phyloP scores from a whole-genome alignment of 2,888 invertebrate genomes.

The Pyrochroa serraticornis region DNA sequence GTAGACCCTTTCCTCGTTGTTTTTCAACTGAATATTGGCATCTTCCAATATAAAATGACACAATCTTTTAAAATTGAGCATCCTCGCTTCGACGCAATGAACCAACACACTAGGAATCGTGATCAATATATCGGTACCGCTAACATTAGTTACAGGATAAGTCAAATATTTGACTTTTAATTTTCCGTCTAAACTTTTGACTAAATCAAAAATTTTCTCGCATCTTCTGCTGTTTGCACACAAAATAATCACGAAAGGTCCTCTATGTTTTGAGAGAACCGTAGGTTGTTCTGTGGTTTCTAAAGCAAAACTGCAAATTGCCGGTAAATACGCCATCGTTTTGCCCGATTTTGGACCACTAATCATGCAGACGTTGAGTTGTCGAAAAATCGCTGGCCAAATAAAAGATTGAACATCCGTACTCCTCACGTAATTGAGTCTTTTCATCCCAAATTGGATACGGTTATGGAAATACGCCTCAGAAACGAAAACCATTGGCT shows the following conservation, averaged over 20 bases:
- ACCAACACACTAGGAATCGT: conserved; percentile 68
- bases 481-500: conserved; percentile 35
- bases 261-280: conserved; percentile 53
- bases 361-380: conserved; percentile 69
- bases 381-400: conserved; percentile 73
- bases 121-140: conserved; percentile 66
- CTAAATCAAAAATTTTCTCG: conserved; percentile 58
- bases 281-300: conserved; percentile 57
- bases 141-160: conserved; percentile 48
- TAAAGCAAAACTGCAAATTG: conserved; percentile 67
- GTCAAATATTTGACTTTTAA: conserved; percentile 58
- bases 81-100: conserved; percentile 58
- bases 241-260: conserved; percentile 71
- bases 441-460: conserved; percentile 40
- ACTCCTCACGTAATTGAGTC: conserved; percentile 46
- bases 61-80: conserved; percentile 67
- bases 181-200: conserved; percentile 32
- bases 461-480: conserved; percentile 42
- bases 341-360: conserved; percentile 68
- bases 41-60: conserved; percentile 74
- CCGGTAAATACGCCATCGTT: conserved; percentile 73
- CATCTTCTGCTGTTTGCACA: conserved; percentile 68
- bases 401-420: conserved; percentile 69
- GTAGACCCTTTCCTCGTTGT: conserved; percentile 61
- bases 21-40: conserved; percentile 67